Evolutionary conservation across 2,888 invertebrate genomes (phyloP), one percentile per base, ranked within the genome.

Genomic region (Serrognathus titanus): DNA sequence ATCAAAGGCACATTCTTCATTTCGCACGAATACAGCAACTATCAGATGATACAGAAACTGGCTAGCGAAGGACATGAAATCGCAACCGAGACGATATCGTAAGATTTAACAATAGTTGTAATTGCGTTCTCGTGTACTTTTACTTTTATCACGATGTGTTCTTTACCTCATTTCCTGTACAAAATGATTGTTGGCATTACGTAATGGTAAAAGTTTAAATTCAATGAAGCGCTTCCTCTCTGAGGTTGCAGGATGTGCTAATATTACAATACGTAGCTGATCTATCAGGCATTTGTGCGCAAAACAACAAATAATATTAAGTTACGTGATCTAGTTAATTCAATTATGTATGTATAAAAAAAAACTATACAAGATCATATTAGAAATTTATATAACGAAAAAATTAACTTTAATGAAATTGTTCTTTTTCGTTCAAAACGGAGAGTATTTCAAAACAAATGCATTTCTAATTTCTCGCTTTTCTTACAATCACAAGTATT

Each of bases 1-100:
- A 88, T 95, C 64, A 87, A 85, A 64, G 95, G 94, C 59, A 97
- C 97, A 3, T 97, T 96, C 82, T 97, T 96, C 81, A 83, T 94
- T 62, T 90, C 94, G 5, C 97, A 97, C 75, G 88, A 89, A 74
- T 89, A 89, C 80, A 94, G 94, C 72, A 95, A 97, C 79, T 97
- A 97, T 79, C 91, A 89, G 66, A 92, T 92, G 86, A 90, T 94
- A 13, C 94, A 97, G 76, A 84, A 90, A 70, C 80, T 96, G 53
- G 92, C 93, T 53, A 89, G 90, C 68, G 88, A 90, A 63, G 94
- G 95, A 40, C 94, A 96, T 71, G 97, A 97, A 79, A 85, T 90
- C 55, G 88, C 82, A 3, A 83, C 86, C 0, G 87, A 88, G 72
- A 88, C 86, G 2, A 83, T 86, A 63, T 85, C 85, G 90, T 90